Evolutionary conservation across 2,888 invertebrate species (phyloP), one percentile per base, ranked within the genome.

Genomic region (Conchocele bisecta): DNA sequence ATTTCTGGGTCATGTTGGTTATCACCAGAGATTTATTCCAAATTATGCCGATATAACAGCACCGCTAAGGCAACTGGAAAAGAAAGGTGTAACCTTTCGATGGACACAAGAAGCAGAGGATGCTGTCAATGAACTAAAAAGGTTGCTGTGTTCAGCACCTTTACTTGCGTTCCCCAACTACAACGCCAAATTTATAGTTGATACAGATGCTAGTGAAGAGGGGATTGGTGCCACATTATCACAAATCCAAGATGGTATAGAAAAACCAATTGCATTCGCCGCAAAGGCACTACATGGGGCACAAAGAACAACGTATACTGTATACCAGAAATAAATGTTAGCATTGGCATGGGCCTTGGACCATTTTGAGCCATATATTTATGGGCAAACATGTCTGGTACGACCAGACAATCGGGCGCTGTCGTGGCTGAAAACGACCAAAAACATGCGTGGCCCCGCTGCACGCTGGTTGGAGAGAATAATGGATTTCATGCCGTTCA

Each of bases 141-240:
- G 37, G 29, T 3, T 26, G 11, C 29, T 58, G 3, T 48, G 31
- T 26, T 24, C 44, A 3, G 50, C 56, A n/a, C n/a, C 9, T 11
- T 35, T 29, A 29, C 37, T 58, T 31, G 29, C 42, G 26, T 37
- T 48, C 20, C 57, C 56, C 26, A 20, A 59, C 24, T 59, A 33
- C 17, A 31, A 24, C 6, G 39, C 17, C 3, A n/a, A 26, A 9
- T 71, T 66, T 26, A 39, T 65, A 11, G 13, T 60, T n/a, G 65
- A 71, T 29, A 66, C 66, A 26, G 66, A 71, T 60, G 71, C 66
- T n/a, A 51, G 51, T 48, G 60, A 42, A 17, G 29, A 17, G 11
- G 65, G 57, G 24, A 66, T 66, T 37, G 69, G 64, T 9, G 69
- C 54, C 22, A 31, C 31, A 24, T 29, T 68, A 7, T 63, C 44